phyloP scores from a whole-genome alignment of 2,888 invertebrate species.

The Marronus borbonicus region DNA sequence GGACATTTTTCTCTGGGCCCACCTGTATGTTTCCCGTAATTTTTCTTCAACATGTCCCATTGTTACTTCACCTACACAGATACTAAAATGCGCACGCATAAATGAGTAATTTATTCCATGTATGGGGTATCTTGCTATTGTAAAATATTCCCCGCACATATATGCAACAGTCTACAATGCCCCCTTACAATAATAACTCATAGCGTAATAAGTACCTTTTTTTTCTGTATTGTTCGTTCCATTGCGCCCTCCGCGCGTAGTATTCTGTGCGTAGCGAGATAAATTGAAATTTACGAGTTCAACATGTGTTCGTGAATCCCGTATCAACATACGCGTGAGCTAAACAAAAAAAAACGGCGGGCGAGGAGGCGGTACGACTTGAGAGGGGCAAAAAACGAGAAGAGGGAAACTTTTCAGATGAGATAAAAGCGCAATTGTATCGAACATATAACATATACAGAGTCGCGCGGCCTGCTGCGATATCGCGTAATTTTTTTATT shows the following conservation, averaged over 20 bases:
- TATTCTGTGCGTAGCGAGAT: conserved; percentile 38
- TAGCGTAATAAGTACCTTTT: conserved; percentile 12
- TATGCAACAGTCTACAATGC: neutral
- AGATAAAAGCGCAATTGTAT: conserved; percentile 41
- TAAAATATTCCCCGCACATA: conserved; percentile 24
- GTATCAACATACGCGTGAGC: conserved; percentile 19
- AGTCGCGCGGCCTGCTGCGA: conserved; percentile 1
- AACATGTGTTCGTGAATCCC: conserved; percentile 39
- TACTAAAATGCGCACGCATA: no score
- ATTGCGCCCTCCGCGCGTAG: neutral
- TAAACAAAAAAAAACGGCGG: neutral
- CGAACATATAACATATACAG: conserved; percentile 30
- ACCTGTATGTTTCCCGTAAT: no score
- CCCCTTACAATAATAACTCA: conserved; percentile 20
- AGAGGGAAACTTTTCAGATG: conserved; percentile 22
- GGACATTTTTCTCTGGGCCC: no score
- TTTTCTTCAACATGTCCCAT: no score
- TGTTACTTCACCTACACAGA: no score
- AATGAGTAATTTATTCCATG: no score
- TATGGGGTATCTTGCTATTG: neutral
- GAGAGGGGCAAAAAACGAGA: neutral
- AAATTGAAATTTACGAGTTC: conserved; percentile 42
- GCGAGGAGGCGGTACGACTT: neutral
- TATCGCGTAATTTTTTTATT: neutral
- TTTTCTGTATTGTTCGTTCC: conserved; percentile 1